Conservation (phyloP, 1,140 invertebrate species). For the Magallana angulata region DNA sequence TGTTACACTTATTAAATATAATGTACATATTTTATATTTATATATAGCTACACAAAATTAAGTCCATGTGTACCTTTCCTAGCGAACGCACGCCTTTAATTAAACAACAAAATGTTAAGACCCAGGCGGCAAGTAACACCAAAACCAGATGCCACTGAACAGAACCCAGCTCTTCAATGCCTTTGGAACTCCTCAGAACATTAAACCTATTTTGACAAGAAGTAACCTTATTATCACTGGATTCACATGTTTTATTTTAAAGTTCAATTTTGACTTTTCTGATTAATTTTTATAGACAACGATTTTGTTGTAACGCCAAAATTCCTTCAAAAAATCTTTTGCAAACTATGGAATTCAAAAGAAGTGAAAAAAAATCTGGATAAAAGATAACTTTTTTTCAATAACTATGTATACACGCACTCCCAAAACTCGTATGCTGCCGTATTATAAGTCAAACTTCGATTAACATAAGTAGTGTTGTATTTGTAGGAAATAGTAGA, state of each 20-base stretch:
- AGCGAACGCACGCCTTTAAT: constrained; percentile 83
- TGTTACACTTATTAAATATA: too few relatives aligned
- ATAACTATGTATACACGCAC: background rate
- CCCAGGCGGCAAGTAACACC: constrained; percentile 77
- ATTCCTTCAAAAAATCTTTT: too few relatives aligned
- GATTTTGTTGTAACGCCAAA: background rate
- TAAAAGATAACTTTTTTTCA: background rate
- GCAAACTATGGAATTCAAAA: too few relatives aligned
- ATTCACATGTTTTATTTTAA: too few relatives aligned
- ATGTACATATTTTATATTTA: too few relatives aligned
- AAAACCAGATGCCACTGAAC: constrained; percentile 84
- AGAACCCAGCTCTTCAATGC: constrained; percentile 67
- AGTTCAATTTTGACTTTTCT: background rate
- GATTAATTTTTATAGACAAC: background rate
- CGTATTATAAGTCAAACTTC: constrained; percentile 14
- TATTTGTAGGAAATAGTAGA: background rate
- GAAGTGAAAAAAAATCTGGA: too few relatives aligned
- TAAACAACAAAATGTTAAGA: constrained; percentile 79
- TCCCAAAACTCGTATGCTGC: constrained; percentile 49
- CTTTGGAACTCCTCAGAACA: constrained; percentile 68
- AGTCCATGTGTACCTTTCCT: constrained; percentile 73
- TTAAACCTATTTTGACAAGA: constrained; percentile 58
- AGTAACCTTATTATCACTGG: background rate
- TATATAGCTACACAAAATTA: background rate
- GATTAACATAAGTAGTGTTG: background rate